Evolutionary conservation across 2,113 vertebrate species (phyloP).

Genomic region (Cryptomyrus ogoouensis): DNA sequence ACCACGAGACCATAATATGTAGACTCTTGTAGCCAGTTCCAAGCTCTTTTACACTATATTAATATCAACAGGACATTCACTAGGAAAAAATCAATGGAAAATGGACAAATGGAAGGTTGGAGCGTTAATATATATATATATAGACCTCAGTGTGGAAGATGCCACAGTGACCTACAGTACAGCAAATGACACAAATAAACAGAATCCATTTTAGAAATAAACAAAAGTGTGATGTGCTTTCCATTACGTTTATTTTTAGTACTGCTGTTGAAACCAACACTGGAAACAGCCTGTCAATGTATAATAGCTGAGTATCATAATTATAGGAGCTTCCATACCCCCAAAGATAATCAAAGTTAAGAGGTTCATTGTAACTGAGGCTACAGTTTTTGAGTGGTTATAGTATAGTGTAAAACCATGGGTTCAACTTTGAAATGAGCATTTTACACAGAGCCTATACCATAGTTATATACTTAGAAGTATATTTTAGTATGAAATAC

Average conservation of each 20-base stretch:
- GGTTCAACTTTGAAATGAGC: background rate
- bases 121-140: background rate
- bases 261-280: slow-evolving; percentile 1
- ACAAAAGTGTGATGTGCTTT: background rate
- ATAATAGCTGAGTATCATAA: background rate
- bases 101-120: background rate
- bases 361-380: background rate
- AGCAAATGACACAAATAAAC: slow-evolving; percentile 2
- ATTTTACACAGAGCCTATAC: slow-evolving; percentile 27
- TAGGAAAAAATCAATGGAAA: slow-evolving; percentile 3
- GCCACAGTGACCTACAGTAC: background rate
- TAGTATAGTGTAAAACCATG: background rate
- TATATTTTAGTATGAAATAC: background rate
- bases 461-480: slow-evolving; percentile 5
- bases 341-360: background rate
- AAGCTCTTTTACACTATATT: background rate
- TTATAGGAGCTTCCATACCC: background rate
- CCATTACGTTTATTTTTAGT: background rate
- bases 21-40: background rate
- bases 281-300: slow-evolving; percentile 5
- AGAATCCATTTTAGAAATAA: slow-evolving; percentile 11
- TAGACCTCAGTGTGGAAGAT: background rate
- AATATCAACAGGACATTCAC: background rate
- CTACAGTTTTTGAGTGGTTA: background rate
- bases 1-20: background rate